Conservation (phyloP, 2,888 invertebrate genomes). For the Campoletis raptor region DNA sequence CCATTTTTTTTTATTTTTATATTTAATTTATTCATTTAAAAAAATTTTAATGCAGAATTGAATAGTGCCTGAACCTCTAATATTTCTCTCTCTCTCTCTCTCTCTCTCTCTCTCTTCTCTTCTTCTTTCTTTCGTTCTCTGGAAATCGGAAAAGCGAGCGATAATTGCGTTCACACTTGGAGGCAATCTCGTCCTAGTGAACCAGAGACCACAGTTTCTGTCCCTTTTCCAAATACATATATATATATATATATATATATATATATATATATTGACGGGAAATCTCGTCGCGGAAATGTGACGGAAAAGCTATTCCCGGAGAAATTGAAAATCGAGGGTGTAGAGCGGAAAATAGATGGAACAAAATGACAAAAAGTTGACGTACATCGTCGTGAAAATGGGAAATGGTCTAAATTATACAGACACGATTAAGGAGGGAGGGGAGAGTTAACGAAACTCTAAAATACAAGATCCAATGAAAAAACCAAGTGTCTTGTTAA, state of each 20-base stretch:
- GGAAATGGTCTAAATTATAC: constrained; percentile 20
- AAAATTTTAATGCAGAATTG: too few relatives aligned
- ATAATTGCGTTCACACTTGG: constrained; percentile 55
- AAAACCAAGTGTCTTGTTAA: not conserved
- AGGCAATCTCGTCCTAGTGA: constrained; percentile 23
- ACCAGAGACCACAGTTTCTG: constrained; percentile 16
- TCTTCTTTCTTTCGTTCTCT: constrained; percentile 4
- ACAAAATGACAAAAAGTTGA: not conserved
- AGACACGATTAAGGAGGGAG: not conserved
- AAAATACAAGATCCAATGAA: constrained; percentile 1
- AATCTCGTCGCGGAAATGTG: constrained; percentile 56
- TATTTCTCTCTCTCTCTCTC: not conserved
- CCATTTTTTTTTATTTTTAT: too few relatives aligned
- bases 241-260: not conserved
- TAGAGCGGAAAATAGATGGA: constrained; percentile 9
- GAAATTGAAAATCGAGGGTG: constrained; percentile 53
- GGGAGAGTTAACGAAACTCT: not conserved
- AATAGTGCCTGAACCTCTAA: too few relatives aligned
- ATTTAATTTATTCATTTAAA: too few relatives aligned
- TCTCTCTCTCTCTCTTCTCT: constrained; percentile 16
- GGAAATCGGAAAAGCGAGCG: constrained; percentile 48
- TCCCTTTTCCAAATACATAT: not conserved
- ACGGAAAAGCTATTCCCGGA: constrained; percentile 57
- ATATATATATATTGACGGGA: constrained; percentile 14
- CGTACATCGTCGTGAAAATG: constrained; percentile 13